Percentiles rank a stretch among this genome's conserved stretches.
Evolutionary conservation across 2,797 vertebrate species (phyloP).

Genomic region (Scolopax rusticola): DNA sequence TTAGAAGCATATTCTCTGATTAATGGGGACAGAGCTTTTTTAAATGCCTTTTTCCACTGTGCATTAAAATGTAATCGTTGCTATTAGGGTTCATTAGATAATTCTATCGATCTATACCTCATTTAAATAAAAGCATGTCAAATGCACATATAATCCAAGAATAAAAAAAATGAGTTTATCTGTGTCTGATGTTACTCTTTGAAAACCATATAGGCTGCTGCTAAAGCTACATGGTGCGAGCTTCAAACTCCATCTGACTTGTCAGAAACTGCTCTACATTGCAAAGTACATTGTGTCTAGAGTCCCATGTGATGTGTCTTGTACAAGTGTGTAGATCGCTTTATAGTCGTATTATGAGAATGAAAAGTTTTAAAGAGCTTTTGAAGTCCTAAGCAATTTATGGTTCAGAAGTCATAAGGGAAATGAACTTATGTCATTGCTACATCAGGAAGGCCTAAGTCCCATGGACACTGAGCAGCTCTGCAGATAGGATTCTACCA

Average conservation of each 20-base stretch:
- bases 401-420: not conserved
- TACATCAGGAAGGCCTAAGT: not conserved
- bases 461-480: not conserved
- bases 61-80: not conserved
- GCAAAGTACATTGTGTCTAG: not conserved
- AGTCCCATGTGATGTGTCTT: not conserved
- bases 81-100: not conserved
- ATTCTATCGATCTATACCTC: not conserved
- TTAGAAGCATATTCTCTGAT: not conserved
- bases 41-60: not conserved
- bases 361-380: not conserved
- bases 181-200: not conserved
- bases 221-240: not conserved
- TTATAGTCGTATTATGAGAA: not conserved
- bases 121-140: not conserved
- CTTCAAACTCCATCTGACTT: not conserved
- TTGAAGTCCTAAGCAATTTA: not conserved
- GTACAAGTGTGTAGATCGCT: not conserved
- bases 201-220: not conserved
- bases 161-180: not conserved
- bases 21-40: not conserved
- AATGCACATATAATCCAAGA: not conserved
- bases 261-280: not conserved
- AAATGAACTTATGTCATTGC: not conserved
- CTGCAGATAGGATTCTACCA: not conserved